Conservation (phyloP, 2,888 invertebrate genomes). For the Spisula subtruncata region DNA sequence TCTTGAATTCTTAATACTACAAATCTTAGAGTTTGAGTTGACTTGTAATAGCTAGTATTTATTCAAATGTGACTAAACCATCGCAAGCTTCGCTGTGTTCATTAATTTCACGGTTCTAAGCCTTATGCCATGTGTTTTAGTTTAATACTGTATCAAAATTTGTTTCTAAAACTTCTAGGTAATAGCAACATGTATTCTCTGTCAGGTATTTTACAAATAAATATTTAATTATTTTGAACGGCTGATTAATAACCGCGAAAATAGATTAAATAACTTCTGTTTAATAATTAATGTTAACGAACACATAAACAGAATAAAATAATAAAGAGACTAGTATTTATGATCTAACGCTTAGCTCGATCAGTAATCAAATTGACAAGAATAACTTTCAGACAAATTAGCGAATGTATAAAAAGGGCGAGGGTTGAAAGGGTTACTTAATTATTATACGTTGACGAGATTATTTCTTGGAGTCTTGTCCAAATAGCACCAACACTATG, state of each 20-base stretch:
- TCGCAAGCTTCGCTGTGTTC: background rate
- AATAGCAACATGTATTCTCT: background rate
- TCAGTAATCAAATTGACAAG: no score
- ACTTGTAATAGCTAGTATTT: background rate
- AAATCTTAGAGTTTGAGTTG: background rate
- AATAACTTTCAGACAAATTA: no score
- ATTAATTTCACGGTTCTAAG: slow-evolving; percentile 17
- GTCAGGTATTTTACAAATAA: background rate
- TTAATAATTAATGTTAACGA: background rate
- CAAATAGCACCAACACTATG: no score
- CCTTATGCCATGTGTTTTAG: background rate
- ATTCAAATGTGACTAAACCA: background rate
- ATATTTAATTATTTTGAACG: background rate
- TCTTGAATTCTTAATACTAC: background rate
- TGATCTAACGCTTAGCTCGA: no score
- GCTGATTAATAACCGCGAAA: background rate
- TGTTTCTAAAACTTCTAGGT: background rate
- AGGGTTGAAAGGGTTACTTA: no score
- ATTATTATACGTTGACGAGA: no score
- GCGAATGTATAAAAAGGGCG: no score
- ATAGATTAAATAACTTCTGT: background rate
- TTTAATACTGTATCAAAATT: no score
- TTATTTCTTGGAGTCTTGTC: no score
- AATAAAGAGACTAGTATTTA: no score
- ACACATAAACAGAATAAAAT: background rate